A percentile compares a stretch with the other conserved stretches of the same genome.
Evolutionary conservation across 2,113 vertebrate genomes (phyloP).

Genomic region (Nibea coibor): DNA sequence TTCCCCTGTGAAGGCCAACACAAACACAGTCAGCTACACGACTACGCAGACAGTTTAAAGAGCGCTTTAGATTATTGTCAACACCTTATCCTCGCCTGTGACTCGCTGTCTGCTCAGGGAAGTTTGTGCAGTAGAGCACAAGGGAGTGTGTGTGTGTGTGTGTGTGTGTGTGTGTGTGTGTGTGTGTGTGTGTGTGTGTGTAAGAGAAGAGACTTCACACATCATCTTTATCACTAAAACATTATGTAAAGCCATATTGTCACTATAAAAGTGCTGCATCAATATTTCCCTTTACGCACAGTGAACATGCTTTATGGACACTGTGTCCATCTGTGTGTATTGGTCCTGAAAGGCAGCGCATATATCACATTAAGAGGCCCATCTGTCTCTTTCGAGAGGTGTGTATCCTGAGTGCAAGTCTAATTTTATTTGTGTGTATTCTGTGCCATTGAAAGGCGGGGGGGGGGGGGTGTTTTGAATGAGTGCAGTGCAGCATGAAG

Average conservation of each 20-base stretch:
- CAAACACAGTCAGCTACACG: constrained; percentile 42
- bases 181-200: constrained; percentile 27
- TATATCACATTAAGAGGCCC: constrained; percentile 43
- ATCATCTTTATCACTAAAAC: constrained; percentile 47
- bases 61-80: constrained; percentile 28
- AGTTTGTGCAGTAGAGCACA: constrained; percentile 20
- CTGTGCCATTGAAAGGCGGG: constrained; percentile 19
- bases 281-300: constrained; percentile 29
- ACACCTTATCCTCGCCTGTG: constrained; percentile 35
- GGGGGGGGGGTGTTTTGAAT: constrained; percentile 41
- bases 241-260: constrained; percentile 48
- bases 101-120: constrained; percentile 4
- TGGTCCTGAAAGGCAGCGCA: constrained; percentile 6
- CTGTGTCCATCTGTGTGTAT: constrained; percentile 39
- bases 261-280: constrained; percentile 37
- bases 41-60: constrained; percentile 17
- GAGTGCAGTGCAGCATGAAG: constrained; percentile 24
- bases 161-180: constrained; percentile 8
- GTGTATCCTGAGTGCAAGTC: not conserved
- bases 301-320: constrained; percentile 37
- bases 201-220: not conserved
- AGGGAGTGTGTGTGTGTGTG: constrained; percentile 16
- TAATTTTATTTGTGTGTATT: constrained; percentile 29
- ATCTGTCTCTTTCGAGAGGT: constrained; percentile 33
- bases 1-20: constrained; percentile 85